phyloP scores from a whole-genome alignment of 2,888 invertebrate genomes.

The Ectemnius continuus region DNA sequence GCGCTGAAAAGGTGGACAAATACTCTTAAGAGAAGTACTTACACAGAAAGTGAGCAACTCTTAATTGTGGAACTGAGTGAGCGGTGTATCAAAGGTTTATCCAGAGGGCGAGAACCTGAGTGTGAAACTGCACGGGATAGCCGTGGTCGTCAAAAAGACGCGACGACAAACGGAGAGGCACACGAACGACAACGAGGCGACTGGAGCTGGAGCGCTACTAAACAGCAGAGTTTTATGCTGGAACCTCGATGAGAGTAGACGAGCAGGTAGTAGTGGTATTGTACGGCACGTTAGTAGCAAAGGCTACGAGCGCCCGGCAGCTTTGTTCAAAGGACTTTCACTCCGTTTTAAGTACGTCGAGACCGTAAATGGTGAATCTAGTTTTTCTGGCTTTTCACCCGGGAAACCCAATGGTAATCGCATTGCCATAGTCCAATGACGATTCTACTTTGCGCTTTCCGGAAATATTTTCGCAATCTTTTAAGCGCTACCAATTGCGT shows the following conservation, averaged over 20 bases:
- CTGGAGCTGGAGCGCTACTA: conserved; percentile 67
- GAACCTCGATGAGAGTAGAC: conserved; percentile 61
- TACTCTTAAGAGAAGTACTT: too few relatives aligned
- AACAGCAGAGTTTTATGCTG: conserved; percentile 70
- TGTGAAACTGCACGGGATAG: too few relatives aligned
- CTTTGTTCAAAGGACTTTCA: conserved; percentile 66
- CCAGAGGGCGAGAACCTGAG: too few relatives aligned
- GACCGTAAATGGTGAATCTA: conserved; percentile 17
- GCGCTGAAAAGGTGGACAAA: too few relatives aligned
- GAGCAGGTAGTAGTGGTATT: conserved; percentile 58
- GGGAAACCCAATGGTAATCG: conserved; percentile 31
- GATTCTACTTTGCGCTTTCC: conserved; percentile 33
- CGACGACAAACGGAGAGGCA: conserved; percentile 32
- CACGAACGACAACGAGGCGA: conserved; percentile 54
- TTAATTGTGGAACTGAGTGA: too few relatives aligned
- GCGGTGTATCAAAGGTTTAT: too few relatives aligned
- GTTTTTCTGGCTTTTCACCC: conserved; percentile 34
- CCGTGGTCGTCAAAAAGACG: too few relatives aligned
- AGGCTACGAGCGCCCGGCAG: conserved; percentile 53
- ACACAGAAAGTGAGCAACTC: too few relatives aligned
- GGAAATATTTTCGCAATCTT: conserved; percentile 13
- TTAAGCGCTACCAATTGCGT: too few relatives aligned
- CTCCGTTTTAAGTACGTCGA: conserved; percentile 43
- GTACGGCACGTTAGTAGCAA: conserved; percentile 50
- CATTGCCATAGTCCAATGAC: conserved; percentile 13